These are phyloP conservation scores for Heliconius ismenius DNA, from an alignment of 2,888 invertebrate genomes.

Conservation along the genomic window DNA sequence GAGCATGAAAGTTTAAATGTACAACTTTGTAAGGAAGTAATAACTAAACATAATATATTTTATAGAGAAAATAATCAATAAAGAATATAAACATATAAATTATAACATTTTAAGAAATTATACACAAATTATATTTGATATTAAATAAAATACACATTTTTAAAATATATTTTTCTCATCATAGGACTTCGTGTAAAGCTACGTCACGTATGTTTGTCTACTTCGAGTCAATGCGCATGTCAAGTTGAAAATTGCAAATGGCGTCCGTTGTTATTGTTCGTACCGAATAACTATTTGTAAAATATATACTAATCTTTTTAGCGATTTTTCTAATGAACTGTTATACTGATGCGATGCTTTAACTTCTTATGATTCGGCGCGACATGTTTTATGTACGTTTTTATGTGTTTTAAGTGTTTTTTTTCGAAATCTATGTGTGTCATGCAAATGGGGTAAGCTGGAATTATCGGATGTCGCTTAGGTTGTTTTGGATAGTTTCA, in stretches of 20 bases:
- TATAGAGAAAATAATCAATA: background rate
- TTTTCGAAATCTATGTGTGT: slow-evolving; percentile 86
- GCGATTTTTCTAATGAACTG: slow-evolving; percentile 82
- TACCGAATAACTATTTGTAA: slow-evolving; percentile 90
- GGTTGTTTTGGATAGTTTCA: slow-evolving; percentile 82
- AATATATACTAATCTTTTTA: slow-evolving; percentile 86
- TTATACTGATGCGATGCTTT: slow-evolving; percentile 79
- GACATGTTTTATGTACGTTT: slow-evolving; percentile 78
- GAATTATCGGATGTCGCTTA: slow-evolving; percentile 82
- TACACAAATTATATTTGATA: background rate
- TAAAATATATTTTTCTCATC: slow-evolving; percentile 10
- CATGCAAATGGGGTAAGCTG: slow-evolving; percentile 88
- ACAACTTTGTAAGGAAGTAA: slow-evolving; percentile 60
- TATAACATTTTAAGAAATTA: background rate
- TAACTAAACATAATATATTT: background rate
- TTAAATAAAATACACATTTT: background rate
- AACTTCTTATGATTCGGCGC: slow-evolving; percentile 76
- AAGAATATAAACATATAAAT: no score
- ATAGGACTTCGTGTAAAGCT: slow-evolving; percentile 57
- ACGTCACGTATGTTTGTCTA: slow-evolving; percentile 73
- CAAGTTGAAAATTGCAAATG: slow-evolving; percentile 96
- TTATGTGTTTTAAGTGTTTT: slow-evolving; percentile 80
- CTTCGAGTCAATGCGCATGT: slow-evolving; percentile 85
- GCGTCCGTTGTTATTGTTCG: slow-evolving; percentile 99
- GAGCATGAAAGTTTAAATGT: slow-evolving; percentile 66